A percentile compares a stretch with the other conserved stretches of the same genome.
These are phyloP conservation scores for Rhabditoides inermis DNA, from an alignment of 2,888 invertebrate species.

Conservation along the genomic window DNA sequence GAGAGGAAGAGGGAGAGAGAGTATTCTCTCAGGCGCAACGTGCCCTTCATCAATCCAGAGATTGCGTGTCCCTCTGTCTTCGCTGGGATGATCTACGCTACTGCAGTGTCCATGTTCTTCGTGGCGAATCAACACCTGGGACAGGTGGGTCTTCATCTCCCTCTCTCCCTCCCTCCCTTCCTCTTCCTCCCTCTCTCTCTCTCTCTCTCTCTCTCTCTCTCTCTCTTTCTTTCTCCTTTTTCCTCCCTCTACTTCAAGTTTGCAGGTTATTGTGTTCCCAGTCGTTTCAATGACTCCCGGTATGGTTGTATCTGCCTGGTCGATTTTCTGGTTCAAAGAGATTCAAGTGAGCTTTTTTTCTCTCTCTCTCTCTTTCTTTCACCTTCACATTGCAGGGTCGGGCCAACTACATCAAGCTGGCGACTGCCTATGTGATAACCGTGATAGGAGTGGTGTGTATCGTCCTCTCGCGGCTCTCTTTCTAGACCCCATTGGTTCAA, in stretches of 20 bases:
- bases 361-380: background rate
- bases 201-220: too few relatives aligned
- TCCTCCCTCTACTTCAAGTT: too few relatives aligned
- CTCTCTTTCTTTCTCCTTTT: too few relatives aligned
- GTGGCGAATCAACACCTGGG: slow-evolving; percentile 33
- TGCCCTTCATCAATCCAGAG: slow-evolving; percentile 29
- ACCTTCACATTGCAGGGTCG: too few relatives aligned
- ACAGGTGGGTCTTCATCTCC: slow-evolving; percentile 16
- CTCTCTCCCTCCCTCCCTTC: too few relatives aligned
- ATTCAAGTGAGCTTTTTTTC: slow-evolving; percentile 11
- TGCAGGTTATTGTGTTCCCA: slow-evolving; percentile 31
- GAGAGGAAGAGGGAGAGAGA: too few relatives aligned
- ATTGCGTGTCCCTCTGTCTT: slow-evolving; percentile 22
- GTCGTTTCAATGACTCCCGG: slow-evolving; percentile 28
- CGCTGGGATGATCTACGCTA: slow-evolving; percentile 26
- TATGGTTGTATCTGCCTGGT: slow-evolving; percentile 29
- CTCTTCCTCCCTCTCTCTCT: too few relatives aligned
- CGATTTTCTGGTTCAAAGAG: slow-evolving; percentile 29
- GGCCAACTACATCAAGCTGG: too few relatives aligned
- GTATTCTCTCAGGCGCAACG: slow-evolving; percentile 18
- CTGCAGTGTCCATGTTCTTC: slow-evolving; percentile 22
- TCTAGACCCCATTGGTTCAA: too few relatives aligned
- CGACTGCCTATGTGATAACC: too few relatives aligned
- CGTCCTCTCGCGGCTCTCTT: too few relatives aligned
- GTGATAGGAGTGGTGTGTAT: too few relatives aligned